Base-by-base conservation (phyloP, 2,888 invertebrate species). In the Rhopalosiphum nymphaeae region DNA sequence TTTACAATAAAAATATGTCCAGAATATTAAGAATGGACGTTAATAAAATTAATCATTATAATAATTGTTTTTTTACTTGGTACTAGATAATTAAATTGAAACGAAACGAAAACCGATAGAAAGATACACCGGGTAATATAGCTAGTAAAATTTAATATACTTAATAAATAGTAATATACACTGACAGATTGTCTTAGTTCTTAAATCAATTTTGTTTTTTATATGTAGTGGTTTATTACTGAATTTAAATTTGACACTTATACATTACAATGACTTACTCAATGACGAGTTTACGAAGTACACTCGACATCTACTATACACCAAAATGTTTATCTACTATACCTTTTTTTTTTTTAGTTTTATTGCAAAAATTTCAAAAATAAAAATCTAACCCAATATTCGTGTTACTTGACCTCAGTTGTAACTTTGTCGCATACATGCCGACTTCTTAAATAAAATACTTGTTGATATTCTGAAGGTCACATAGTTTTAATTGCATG, bases 341-440 rank as follows among this genome's bases (percentile, higher is more conserved):
- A 1, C 29, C 11, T 11, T 3, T 13, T 3, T 3, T 13, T 29
- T 61, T 61, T 29, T 29, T n/a, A 61, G 11, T 67, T 78, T 36
- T 21, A 21, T 78, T 78, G 5, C 0, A 78, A 21, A 78, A 36
- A 2, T 78, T 78, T 7, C 21, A 21, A 78, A 36, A 36, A 78
- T 36, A 36, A 36, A 78, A 7, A 44, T 57, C n/a, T 16, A 26
- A 29, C 5, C n/a, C 56, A n/a, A 91, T 85, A 86, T 91, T 86
- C n/a, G 56, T 86, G 26, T 57, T 46, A 86, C 29, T 91, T 46
- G 44, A 85, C 57, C 44, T 91, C 56, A 56, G 44, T n/a, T 61
- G 7, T 78, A 13, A 36, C 87, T 92, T 92, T 92, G 46, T 92
- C 61, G 10, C 49, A 36, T 26, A 57, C n/a, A 57, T n/a, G 42